Evolutionary conservation across 2,113 vertebrate species (phyloP), one percentile per base, ranked within the genome.

Genomic region (Irena cyanogastra): DNA sequence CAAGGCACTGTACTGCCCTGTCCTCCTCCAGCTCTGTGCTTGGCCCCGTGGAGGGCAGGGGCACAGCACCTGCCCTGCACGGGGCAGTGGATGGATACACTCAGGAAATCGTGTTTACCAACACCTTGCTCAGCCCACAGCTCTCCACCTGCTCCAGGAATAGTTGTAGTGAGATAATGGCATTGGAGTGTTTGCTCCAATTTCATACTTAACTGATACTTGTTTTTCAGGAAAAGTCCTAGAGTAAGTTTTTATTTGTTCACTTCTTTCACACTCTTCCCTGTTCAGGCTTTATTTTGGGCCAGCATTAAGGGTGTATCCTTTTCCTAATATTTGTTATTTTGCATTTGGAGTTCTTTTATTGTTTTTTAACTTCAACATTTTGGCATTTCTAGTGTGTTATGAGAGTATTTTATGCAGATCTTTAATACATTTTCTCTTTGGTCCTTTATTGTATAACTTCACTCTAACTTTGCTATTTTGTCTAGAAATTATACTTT

Each of bases 1-100:
- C 22, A n/a, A 82, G 54, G 45, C 20, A 33, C 39, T 0, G 0
- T 18, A 31, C 54, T 8, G 15, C 42, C 42, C 50, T 2, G 1
- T 57, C 59, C 28, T 83, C 16, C 76, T 65, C 45, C 56, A 60
- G 76, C 20, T 33, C 57, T 35, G 61, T 0, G 0, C 75, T 61
- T 39, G 7, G 11, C 59, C 26, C 65, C 0, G 0, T 9, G 53
- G 44, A 76, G 79, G 71, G 76, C 56, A 63, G 60, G 49, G 65
- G 65, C 27, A 44, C 2, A 3, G 57, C 54, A 60, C 59, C 76
- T 56, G 63, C 79, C n/a, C n/a, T 65, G 69, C 28, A 31, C 0
- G 1, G 35, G 35, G 20, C 3, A 2, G 57, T 15, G 41, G 19
- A 20, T 3, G 28, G 54, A 35, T 20, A 11, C 11, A 8, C 13